Conservation (phyloP, 2,113 vertebrate species). For the Tretioscincus oriximinensis region DNA sequence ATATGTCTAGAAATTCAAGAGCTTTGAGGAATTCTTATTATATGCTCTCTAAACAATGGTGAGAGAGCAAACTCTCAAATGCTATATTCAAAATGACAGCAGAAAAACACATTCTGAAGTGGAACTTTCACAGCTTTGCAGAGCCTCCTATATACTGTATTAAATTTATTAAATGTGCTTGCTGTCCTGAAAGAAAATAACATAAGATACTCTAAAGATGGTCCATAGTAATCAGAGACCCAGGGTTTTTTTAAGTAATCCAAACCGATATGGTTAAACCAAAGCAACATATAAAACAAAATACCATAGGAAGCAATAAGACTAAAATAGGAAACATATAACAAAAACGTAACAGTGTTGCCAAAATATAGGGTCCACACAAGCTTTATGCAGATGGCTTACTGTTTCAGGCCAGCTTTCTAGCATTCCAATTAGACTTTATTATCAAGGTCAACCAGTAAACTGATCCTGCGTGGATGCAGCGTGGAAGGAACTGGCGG, state of each 20-base stretch:
- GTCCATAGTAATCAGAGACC: conserved; percentile 18
- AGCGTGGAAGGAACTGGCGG: no score
- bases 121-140: conserved; percentile 35
- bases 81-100: conserved; percentile 32
- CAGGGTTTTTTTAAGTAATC: conserved; percentile 12
- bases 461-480: no score
- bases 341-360: background rate
- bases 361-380: background rate
- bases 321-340: background rate
- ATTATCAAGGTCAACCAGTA: no score
- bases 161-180: no score
- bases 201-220: conserved; percentile 19
- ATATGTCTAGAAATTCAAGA: background rate
- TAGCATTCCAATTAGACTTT: no score
- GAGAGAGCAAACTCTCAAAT: conserved; percentile 22
- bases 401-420: no score
- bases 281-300: conserved; percentile 13
- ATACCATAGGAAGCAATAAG: conserved; percentile 25
- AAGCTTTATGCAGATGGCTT: no score
- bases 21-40: background rate
- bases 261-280: conserved; percentile 30
- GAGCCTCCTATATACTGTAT: conserved; percentile 28
- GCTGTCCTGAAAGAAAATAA: no score
- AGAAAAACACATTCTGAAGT: conserved; percentile 13
- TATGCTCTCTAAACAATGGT: background rate